Evolutionary conservation across 2,797 vertebrate species (phyloP), one percentile per base, ranked within the genome.

Genomic region (Tarsius wallacei): DNA sequence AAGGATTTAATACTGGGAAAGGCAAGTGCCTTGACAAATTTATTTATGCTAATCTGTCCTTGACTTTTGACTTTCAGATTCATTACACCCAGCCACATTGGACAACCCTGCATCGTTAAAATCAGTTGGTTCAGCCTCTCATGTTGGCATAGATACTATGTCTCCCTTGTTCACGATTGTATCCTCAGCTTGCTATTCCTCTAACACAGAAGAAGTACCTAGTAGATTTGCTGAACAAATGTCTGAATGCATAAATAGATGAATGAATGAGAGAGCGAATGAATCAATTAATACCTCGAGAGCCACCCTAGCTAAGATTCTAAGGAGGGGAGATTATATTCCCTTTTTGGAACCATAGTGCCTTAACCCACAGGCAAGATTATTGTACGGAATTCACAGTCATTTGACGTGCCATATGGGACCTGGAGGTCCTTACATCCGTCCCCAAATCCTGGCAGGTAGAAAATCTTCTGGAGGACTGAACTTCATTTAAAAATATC

Each of bases 401-500:
- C 31, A 66, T 78, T 80, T 66, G 15, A 80, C 64, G 22, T 91
- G 17, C 1, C 47, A 14, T 7, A 17, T 55, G 26, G 47, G 61
- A 7, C 2, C 7, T 51, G 19, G 31, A 49, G 13, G 1, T 82
- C 33, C 24, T 85, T 84, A 36, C 5, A 21, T 28, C 49, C 31
- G 8, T 55, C 53, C 24, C 12, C 57, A 78, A 55, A 86, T 94
- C 7, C 26, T 49, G 15, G 63, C 16, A 66, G 10, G 17, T 61
- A 66, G 57, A 80, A 82, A 5, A 51, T 12, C 49, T 91, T 94
- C 22, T 76, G 59, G 14, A 71, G 17, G 12, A 31, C 31, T 55
- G 7, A 68, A 14, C 6, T 92, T 96, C 59, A n/a, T 76, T 94
- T 71, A 59, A 82, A 83, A 78, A 76, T 90, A 63, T 42, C 15